Evolutionary conservation across 2,113 vertebrate species (phyloP), one percentile per base, ranked within the genome.

Genomic region (Thryonomys swinderianus): DNA sequence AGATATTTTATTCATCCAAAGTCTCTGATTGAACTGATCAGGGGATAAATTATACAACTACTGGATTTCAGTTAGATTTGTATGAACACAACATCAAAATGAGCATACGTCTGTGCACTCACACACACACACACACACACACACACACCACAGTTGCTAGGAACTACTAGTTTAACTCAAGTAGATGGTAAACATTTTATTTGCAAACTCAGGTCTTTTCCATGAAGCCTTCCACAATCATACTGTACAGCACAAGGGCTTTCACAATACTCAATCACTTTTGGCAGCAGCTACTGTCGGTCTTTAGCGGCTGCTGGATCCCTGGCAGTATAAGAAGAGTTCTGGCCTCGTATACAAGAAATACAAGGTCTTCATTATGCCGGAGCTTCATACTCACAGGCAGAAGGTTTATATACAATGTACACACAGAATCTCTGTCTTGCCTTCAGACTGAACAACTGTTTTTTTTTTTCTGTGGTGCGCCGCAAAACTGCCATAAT

Each of bases 321-420:
- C 85, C 92, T 98, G 97, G 96, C 95, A 89, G 81, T 96, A 83
- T 96, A 90, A 98, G 53, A 91, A 85, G 96, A 97, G 90, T 96
- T 89, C 90, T 97, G 93, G 90, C 92, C 85, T 97, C 57, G 8
- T 96, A 81, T 94, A 96, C 88, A 97, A 80, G 91, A 96, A 97
- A 93, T 97, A 97, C 96, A 98, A 97, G 88, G 93, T 97, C 95
- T 96, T 98, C 95, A 97, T 98, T 98, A 98, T 97, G 37, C 93
- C 88, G 93, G 80, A 95, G 93, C 97, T 97, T 98, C 97, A 97
- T 93, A 83, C 92, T 88, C 90, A 73, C 67, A 96, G 94, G 91
- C 95, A 97, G 95, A 97, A 98, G 79, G 92, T 98, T 96, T 94
- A 76, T 79, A 95, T 92, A 93, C 94, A 97, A 91, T 81, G 57